These are phyloP conservation scores for Ephydatia muelleri DNA, from an alignment of 37 sponge, comb jelly and placozoan species.

Conservation along the genomic window DNA sequence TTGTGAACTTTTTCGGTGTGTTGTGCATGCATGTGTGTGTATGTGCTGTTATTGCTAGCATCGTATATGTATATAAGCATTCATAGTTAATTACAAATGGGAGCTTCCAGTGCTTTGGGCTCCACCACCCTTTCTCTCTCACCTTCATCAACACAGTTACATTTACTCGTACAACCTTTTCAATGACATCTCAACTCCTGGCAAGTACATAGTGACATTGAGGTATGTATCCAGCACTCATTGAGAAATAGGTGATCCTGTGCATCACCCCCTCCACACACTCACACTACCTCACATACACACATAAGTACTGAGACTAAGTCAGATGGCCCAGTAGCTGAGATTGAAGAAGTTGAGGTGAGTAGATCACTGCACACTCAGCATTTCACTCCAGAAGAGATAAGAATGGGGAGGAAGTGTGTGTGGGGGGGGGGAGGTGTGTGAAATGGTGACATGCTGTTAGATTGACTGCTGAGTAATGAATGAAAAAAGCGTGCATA, in stretches of 20 bases:
- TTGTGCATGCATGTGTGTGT: not conserved
- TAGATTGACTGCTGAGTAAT: too few relatives aligned
- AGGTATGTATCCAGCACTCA: constrained; percentile 9
- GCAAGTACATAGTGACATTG: constrained; percentile 30
- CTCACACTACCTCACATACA: not conserved
- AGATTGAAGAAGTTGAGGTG: not conserved
- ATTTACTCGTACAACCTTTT: constrained; percentile 44
- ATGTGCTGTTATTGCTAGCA: not conserved
- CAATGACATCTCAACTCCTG: constrained; percentile 33
- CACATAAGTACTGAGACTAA: constrained; percentile 19
- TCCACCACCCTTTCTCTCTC: not conserved
- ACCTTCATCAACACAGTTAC: not conserved
- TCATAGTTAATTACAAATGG: too few relatives aligned
- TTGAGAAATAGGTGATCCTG: not conserved
- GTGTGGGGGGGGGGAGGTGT: not conserved
- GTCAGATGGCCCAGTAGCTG: constrained; percentile 5
- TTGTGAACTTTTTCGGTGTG: too few relatives aligned
- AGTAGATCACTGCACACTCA: not conserved
- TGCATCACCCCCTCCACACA: not conserved
- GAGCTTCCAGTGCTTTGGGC: not conserved
- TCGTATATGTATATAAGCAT: too few relatives aligned
- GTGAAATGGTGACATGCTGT: too few relatives aligned
- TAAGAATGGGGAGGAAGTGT: not conserved
- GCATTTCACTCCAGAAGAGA: too few relatives aligned
- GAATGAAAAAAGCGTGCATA: too few relatives aligned